Evolutionary conservation across 2,797 vertebrate genomes (phyloP), one percentile per base, ranked within the genome.

Genomic region (Sebastes minor): DNA sequence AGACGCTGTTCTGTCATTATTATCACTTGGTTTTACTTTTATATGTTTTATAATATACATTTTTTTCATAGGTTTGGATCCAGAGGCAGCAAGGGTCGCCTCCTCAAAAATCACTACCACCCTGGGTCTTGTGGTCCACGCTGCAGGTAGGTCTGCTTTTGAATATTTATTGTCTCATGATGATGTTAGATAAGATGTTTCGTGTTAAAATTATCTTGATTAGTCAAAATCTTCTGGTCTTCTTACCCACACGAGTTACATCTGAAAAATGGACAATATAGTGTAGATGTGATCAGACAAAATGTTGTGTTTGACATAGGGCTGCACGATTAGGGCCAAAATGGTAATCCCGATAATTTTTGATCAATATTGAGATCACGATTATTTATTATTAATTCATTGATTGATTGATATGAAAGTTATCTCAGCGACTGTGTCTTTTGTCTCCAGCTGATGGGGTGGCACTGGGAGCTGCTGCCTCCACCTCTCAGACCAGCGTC

Each of bases 41-140:
- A 7, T 28, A 8, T 42, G 4, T 60, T 59, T 63, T 13, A 4
- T 16, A 10, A 27, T 38, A 23, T 22, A 28, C 1, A 6, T 32
- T 63, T 42, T 65, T 55, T 60, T 77, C 42, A 62, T 4, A 67
- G 60, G 68, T 95, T 91, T 88, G 99, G 99, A 99, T 95, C 96
- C 99, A 80, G 99, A 99, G 92, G 93, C 97, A 20, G 96, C 96
- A 35, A 97, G 98, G 78, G 90, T 95, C 22, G 91, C 93, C 85
- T 97, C 95, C 87, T 99, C 99, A 25, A 99, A 99, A 93, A 97
- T 99, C 86, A 99, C 98, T 76, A 99, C 98, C 66, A 99, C 99
- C 0, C 91, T 99, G 84, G 99, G 99, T 13, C 96, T 99, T 11
- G 99, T 99, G 25, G 98, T 99, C 74, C 99, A 99, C 35, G 99